A percentile compares a stretch with the other conserved stretches of the same genome.
Evolutionary conservation across 2,797 vertebrate genomes (phyloP).

Genomic region (Hydrophis major): DNA sequence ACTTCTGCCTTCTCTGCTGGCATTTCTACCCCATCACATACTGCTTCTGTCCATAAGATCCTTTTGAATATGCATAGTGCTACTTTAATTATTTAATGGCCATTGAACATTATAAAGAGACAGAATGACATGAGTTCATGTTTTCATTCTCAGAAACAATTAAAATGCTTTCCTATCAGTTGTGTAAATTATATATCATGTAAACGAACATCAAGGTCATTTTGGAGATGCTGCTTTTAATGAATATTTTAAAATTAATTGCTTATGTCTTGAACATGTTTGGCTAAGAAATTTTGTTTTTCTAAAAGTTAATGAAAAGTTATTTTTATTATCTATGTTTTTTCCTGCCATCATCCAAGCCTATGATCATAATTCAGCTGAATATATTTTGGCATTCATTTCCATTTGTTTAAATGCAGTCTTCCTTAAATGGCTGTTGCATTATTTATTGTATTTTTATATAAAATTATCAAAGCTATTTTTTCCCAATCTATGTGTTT

Average conservation of each 20-base stretch:
- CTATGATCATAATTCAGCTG: not conserved
- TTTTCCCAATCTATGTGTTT: not conserved
- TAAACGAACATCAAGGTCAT: not conserved
- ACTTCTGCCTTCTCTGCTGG: not conserved
- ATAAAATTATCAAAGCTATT: not conserved
- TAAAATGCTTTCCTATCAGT: not conserved
- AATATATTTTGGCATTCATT: not conserved
- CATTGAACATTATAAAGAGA: not conserved
- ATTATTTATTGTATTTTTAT: conserved; percentile 14
- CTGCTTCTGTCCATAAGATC: not conserved
- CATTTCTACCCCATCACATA: not conserved
- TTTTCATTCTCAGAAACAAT: not conserved
- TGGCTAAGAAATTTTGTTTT: conserved; percentile 13
- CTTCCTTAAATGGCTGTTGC: conserved; percentile 6
- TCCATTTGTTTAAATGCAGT: conserved; percentile 10
- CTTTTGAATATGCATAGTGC: not conserved
- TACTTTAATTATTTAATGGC: not conserved
- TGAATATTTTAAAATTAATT: conserved; percentile 1
- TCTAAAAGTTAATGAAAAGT: conserved; percentile 19
- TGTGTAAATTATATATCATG: not conserved
- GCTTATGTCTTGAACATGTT: not conserved
- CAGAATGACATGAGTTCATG: not conserved
- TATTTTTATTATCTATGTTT: not conserved
- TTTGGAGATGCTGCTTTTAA: not conserved
- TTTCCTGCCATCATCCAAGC: not conserved